Evolutionary conservation across 2,113 vertebrate genomes (phyloP).

Genomic region (Chamaea fasciata): DNA sequence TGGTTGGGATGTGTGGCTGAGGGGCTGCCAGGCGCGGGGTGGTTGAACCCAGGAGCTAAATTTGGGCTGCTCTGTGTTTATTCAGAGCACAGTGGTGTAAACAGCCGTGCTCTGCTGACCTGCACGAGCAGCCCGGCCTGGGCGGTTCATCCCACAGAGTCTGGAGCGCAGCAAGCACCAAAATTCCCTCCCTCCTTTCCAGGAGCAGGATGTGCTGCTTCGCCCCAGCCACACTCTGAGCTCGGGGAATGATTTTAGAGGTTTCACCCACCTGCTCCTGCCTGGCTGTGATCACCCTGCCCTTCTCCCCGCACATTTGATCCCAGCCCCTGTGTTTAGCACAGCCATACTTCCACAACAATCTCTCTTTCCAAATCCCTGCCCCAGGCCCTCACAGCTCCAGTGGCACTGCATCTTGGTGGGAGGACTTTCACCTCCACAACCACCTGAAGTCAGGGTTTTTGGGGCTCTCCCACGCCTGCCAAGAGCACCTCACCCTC

Average conservation of each 20-base stretch:
- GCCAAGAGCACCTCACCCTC: slow-evolving; percentile 15
- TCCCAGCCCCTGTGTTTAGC: neutral
- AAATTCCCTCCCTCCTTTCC: neutral
- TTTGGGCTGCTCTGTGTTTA: neutral
- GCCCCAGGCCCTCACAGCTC: neutral
- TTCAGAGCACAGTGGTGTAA: neutral
- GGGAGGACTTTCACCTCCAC: neutral
- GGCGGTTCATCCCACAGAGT: neutral
- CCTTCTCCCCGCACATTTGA: neutral
- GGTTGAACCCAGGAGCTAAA: neutral
- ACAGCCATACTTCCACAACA: neutral
- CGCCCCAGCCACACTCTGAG: neutral
- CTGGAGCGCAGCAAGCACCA: fast-evolving
- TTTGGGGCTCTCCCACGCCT: slow-evolving; percentile 10
- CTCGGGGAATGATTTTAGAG: neutral
- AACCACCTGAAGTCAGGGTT: neutral
- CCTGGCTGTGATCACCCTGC: neutral
- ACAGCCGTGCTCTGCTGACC: neutral
- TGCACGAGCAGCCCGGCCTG: neutral
- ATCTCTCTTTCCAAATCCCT: neutral
- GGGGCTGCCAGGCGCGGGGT: neutral
- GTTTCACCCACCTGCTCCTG: neutral
- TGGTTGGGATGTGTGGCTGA: neutral
- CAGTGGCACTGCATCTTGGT: fast-evolving
- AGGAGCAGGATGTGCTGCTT: neutral